These are phyloP conservation scores for Aricia agestis DNA, from an alignment of 1,140 invertebrate species.

Conservation along the genomic window DNA sequence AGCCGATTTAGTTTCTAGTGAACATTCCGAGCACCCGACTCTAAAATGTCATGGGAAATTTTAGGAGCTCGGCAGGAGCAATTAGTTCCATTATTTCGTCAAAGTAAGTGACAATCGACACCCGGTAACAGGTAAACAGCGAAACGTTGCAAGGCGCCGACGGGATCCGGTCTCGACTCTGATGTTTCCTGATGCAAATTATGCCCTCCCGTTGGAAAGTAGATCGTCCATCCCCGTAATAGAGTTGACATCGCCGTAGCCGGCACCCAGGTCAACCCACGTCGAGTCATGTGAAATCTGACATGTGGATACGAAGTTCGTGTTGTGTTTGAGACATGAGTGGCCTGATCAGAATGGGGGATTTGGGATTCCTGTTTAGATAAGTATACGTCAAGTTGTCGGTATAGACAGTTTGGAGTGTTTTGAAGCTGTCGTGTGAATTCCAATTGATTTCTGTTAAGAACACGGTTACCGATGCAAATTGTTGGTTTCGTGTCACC, in stretches of 20 bases:
- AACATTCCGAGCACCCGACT: no score
- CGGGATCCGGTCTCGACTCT: constrained; percentile 38
- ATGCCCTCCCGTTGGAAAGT: constrained; percentile 28
- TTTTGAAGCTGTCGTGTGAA: background rate
- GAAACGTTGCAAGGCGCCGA: constrained; percentile 37
- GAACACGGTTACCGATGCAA: background rate
- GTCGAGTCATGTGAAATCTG: constrained; percentile 37
- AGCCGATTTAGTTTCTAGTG: background rate
- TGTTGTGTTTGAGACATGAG: constrained; percentile 35
- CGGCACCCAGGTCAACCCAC: constrained; percentile 26
- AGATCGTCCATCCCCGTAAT: constrained; percentile 28
- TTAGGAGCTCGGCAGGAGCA: background rate
- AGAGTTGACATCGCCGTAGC: constrained; percentile 33
- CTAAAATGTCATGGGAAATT: background rate
- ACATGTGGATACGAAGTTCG: constrained; percentile 36
- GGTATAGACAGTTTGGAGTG: background rate
- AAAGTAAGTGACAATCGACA: constrained; percentile 1
- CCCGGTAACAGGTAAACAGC: constrained; percentile 18
- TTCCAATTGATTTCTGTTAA: background rate
- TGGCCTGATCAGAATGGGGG: constrained; percentile 30
- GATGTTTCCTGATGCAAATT: constrained; percentile 51
- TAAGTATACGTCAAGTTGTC: background rate
- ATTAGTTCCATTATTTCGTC: constrained; percentile 1
- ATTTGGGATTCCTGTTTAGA: constrained; percentile 17
- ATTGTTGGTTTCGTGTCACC: background rate